Evolutionary conservation across 2,888 invertebrate species (phyloP).

Genomic region (Apotomis betuletana): DNA sequence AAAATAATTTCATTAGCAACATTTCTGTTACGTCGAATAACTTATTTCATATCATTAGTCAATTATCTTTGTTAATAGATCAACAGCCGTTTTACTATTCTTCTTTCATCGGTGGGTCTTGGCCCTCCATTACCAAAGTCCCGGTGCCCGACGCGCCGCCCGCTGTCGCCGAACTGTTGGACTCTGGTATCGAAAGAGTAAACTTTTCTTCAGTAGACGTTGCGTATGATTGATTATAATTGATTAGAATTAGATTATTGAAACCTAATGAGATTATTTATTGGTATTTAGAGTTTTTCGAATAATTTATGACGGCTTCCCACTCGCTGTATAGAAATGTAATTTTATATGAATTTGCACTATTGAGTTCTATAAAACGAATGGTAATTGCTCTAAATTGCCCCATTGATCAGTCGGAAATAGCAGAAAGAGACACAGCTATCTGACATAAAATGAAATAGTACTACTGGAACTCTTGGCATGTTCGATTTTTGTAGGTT

Average conservation of each 20-base stretch:
- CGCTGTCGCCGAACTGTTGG: too few relatives aligned
- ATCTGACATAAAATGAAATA: background rate
- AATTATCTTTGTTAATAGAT: too few relatives aligned
- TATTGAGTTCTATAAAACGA: background rate
- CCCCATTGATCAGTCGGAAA: background rate
- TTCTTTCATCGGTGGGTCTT: too few relatives aligned
- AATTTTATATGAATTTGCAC: slow-evolving; percentile 16
- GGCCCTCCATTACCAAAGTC: too few relatives aligned
- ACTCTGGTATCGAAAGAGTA: too few relatives aligned
- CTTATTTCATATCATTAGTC: too few relatives aligned
- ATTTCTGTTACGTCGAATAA: too few relatives aligned
- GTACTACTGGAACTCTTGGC: too few relatives aligned
- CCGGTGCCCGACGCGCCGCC: too few relatives aligned
- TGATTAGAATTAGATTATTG: background rate
- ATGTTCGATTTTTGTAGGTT: too few relatives aligned
- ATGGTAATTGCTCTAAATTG: background rate
- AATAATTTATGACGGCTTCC: slow-evolving; percentile 1
- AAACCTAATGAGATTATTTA: slow-evolving; percentile 22
- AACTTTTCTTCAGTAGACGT: background rate
- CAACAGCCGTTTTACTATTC: too few relatives aligned
- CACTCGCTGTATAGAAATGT: background rate
- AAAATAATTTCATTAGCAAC: too few relatives aligned
- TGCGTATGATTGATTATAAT: background rate
- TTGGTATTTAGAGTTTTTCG: slow-evolving; percentile 19
- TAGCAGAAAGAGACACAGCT: background rate